Evolutionary conservation across 2,888 invertebrate genomes (phyloP), one percentile per base, ranked within the genome.

Genomic region (Sarcophaga carnaria): DNA sequence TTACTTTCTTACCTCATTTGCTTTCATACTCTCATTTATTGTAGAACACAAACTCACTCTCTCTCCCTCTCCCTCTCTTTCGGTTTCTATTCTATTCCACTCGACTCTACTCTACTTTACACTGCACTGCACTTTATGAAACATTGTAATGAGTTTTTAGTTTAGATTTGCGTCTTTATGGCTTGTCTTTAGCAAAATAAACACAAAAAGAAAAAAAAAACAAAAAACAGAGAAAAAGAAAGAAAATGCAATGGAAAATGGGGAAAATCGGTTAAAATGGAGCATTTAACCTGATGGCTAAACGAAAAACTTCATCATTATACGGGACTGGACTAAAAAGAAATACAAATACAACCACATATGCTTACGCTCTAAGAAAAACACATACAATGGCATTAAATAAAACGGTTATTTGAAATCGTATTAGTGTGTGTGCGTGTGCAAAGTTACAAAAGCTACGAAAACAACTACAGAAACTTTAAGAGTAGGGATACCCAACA

Each of bases 1-100:
- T 82, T 76, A 17, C 54, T 17, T 81, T 84, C 81, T 81, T 83
- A 86, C 86, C 80, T 83, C 83, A 86, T 86, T 86, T 83, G 77
- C 59, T 86, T 37, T 79, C 75, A 79, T 76, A 67, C 22, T 71
- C 76, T 79, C 14, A 14, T 3, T 49, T 14, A 49, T 49, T 14
- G 14, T 49, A 72, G 77, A 72, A 59, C 49, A 6, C 25, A 70
- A 27, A 60, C 20, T n/a, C 22, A 1, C 22, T 22, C 22, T 22
- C 22, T 22, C 22, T 22, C 14, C 0, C 20, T 60, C 60, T 27
- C 27, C 6, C 27, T 27, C 37, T 37, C 37, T 37, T 37, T 37
- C 10, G 8, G 37, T 37, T 37, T 37, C 37, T 37, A 37, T 10
- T 37, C 37, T 37, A 37, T 37, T 37, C 37, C 0, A 37, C 37